phyloP scores from a whole-genome alignment of 1,140 invertebrate genomes.

The Triops cancriformis region DNA sequence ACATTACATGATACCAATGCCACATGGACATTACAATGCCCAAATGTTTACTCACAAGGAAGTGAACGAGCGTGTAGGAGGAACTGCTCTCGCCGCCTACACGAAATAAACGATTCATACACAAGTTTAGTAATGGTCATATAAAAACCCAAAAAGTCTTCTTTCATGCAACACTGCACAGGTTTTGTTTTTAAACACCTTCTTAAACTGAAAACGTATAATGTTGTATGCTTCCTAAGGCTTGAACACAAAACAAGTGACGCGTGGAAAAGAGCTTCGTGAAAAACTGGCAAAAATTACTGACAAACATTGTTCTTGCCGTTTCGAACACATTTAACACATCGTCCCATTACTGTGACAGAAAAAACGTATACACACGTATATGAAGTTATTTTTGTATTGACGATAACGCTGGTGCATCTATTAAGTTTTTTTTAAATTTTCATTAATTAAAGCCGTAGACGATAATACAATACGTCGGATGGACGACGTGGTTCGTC shows the following conservation, averaged over 20 bases:
- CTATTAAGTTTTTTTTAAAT: no score
- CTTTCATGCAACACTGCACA: not conserved
- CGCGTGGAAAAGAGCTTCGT: no score
- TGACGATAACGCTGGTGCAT: no score
- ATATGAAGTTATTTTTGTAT: no score
- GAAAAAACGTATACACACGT: constrained; percentile 44
- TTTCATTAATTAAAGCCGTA: no score
- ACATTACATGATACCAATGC: not conserved
- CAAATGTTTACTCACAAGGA: not conserved
- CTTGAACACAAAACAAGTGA: no score
- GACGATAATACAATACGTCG: no score
- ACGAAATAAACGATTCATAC: not conserved
- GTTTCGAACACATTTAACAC: constrained; percentile 86
- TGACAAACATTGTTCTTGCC: constrained; percentile 57
- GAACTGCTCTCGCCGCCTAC: not conserved
- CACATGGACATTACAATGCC: no score
- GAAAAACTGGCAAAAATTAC: no score
- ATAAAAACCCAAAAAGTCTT: not conserved
- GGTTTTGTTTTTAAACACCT: not conserved
- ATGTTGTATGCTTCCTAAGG: no score
- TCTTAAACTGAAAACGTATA: no score
- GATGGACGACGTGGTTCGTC: no score
- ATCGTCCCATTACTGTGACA: constrained; percentile 88
- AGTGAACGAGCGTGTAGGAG: constrained; percentile 7
- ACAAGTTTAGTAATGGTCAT: not conserved